Evolutionary conservation across 2,888 invertebrate genomes (phyloP), one percentile per base, ranked within the genome.

Genomic region (Agapetus fuscipes): DNA sequence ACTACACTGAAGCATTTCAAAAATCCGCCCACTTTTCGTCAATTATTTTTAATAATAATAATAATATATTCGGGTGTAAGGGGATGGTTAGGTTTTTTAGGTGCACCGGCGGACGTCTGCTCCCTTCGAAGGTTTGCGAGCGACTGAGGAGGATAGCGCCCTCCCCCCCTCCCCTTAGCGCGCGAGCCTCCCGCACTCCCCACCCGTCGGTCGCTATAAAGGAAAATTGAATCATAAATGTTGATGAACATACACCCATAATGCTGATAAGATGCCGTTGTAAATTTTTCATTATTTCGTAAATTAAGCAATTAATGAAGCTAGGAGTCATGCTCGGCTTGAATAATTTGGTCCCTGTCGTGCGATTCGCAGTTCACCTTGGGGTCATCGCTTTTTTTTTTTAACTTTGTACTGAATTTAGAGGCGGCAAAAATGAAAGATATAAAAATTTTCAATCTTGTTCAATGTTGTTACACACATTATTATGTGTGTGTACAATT

Each of bases 181-280:
- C 34, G 24, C 28, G 26, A 36, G 15, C 36, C 25, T 32, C 31
- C 34, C 31, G 28, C 28, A 14, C 38, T 26, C 16, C 14, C 31
- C 38, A 12, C 5, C 36, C 29, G 17, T 27, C 29, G 16, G 17
- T 20, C 36, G 36, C 20, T 27, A 16, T 26, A 33, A 37, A 43
- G 46, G 46, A 46, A 46, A 46, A 46, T 46, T 46, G 43, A 46
- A 46, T 46, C 46, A 43, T 41, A 46, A 46, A 46, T 46, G 46
- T 46, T 46, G 46, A 46, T 43, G 43, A 46, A 46, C 46, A 43
- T 38, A 39, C 41, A 46, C 34, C 38, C 38, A 34, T 43, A 41
- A 46, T 38, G 38, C 41, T 46, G 46, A 46, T 46, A 46, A 46
- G 46, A 40, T 45, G 42, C 43, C 43, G 40, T 41, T 45, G 41